Conservation (phyloP, 2,113 vertebrate genomes). For the Semnornis frantzii region DNA sequence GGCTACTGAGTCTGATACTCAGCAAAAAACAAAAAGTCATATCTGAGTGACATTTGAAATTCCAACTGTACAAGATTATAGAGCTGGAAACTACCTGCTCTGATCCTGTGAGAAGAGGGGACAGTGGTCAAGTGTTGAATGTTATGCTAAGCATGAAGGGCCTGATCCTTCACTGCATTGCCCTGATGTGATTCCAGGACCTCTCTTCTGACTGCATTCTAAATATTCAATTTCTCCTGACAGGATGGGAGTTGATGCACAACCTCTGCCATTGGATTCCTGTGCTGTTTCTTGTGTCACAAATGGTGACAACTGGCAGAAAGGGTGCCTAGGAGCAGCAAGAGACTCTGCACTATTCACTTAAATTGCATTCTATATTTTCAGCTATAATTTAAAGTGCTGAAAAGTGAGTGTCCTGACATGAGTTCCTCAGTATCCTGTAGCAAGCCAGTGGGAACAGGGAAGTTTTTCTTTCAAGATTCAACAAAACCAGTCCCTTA, state of each 20-base stretch:
- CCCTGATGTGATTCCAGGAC: not conserved
- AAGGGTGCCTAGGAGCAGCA: conserved; percentile 20
- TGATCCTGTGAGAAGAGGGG: not conserved
- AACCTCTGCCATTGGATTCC: conserved; percentile 27
- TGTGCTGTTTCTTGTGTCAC: conserved; percentile 17
- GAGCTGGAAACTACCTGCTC: not conserved
- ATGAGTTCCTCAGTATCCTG: not conserved
- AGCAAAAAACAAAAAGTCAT: not conserved
- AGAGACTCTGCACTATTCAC: conserved; percentile 2
- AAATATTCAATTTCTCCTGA: conserved; percentile 36
- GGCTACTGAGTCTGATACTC: not conserved
- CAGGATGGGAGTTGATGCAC: not conserved
- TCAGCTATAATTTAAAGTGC: conserved; percentile 1
- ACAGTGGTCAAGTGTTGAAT: not conserved
- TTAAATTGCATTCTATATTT: conserved; percentile 35
- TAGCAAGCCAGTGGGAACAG: not conserved
- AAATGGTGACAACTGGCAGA: conserved; percentile 19
- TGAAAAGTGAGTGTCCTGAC: not conserved
- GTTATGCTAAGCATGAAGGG: not conserved
- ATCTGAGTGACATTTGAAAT: not conserved
- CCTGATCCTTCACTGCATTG: not conserved
- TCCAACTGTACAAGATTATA: not conserved
- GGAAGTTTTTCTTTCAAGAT: conserved; percentile 43
- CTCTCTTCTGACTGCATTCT: not conserved
- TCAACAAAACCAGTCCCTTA: conserved; percentile 20